phyloP scores from a whole-genome alignment of 2,888 invertebrate species.

The Acanthosepion esculentum region DNA sequence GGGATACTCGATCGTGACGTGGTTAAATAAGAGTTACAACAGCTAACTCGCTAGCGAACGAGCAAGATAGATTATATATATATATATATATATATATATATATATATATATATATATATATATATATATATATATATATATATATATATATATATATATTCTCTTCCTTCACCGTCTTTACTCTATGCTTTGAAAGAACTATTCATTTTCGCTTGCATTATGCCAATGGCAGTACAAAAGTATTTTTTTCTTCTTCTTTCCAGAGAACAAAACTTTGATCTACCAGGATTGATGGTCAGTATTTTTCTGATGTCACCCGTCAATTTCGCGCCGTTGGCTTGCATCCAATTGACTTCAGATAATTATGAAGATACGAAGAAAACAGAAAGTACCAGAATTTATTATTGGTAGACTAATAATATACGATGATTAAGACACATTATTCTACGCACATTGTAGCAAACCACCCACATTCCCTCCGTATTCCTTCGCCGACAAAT shows the following conservation, averaged over 20 bases:
- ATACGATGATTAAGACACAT: neutral
- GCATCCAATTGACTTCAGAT: neutral
- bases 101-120: too few relatives aligned
- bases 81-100: too few relatives aligned
- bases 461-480: too few relatives aligned
- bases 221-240: neutral
- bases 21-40: too few relatives aligned
- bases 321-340: neutral
- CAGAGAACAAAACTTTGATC: neutral
- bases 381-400: rapidly evolving
- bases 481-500: too few relatives aligned
- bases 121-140: too few relatives aligned
- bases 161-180: neutral
- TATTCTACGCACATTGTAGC: too few relatives aligned
- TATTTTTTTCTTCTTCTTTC: neutral
- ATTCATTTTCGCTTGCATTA: neutral
- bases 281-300: neutral
- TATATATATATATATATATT: too few relatives aligned
- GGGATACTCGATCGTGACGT: too few relatives aligned
- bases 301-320: neutral
- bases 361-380: neutral
- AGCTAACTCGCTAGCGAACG: too few relatives aligned
- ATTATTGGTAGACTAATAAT: neutral
- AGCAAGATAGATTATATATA: too few relatives aligned
- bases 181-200: neutral